Evolutionary conservation across 2,113 vertebrate species (phyloP), one percentile per base, ranked within the genome.

Genomic region (Podarcis muralis): DNA sequence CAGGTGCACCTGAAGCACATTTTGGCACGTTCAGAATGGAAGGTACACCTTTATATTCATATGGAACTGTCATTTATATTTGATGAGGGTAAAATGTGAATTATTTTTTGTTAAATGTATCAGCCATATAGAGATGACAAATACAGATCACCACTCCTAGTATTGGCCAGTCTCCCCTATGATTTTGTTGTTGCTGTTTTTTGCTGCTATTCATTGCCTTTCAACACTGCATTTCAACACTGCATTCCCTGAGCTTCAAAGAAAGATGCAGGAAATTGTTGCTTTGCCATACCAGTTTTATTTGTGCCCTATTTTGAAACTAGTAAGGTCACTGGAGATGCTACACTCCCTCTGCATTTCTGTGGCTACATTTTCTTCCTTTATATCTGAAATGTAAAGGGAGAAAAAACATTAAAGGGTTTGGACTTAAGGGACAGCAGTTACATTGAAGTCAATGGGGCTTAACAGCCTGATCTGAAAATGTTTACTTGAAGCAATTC

Each of bases 241-340:
- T 77, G 25, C 6, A 85, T 82, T 43, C 71, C 1, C 9, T 88
- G 87, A 68, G 0, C 65, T 2, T 22, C 1, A 87, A 85, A 88
- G 82, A 16, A 81, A 62, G 13, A 68, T 6, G 1, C 0, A 32
- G 72, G 23, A 66, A 91, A 77, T 2, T 22, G 0, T 37, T 2
- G 0, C 80, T 91, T 79, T 32, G 6, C 68, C 72, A 84, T 37
- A 77, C 59, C 2, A 3, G 9, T 75, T 30, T 0, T 62, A 81
- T 82, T 85, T 18, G 83, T 90, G 12, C 8, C 35, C 9, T 89
- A 5, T 81, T n/a, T 84, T n/a, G 88, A 89, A 90, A 4, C 1
- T 13, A 59, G 27, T 0, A 81, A 18, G 48, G 37, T 1, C 62
- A n/a, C 7, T 72, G 15, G 9, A 11, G 86, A 81, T 84, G 86